Base-by-base conservation (phyloP, 2,113 vertebrate genomes). In the Trachemys scripta region DNA sequence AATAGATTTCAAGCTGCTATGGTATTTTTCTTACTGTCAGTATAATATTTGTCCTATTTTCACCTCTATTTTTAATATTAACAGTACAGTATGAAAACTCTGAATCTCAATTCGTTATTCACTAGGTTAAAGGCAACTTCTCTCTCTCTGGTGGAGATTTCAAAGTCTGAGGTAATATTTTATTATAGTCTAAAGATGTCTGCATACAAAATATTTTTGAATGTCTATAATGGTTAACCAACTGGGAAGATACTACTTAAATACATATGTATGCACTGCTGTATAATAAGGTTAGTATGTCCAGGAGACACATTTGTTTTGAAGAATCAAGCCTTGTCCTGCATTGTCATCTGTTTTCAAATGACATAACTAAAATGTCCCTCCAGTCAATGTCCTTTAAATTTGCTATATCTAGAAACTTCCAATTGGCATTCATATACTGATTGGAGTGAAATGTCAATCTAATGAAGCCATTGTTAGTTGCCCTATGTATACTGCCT, bases 101-200 rank as follows among this genome's bases (percentile, higher is more conserved):
- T 85, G 16, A 85, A 80, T 96, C 62, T 87, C 93, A 89, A 95
- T 97, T 97, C 50, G 17, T 97, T 97, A 94, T 96, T 93, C 50
- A 98, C 49, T 94, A 98, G 95, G 96, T 96, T 97, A 90, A 98
- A 95, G 97, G 90, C 89, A 4, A 97, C 95, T 88, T 94, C 86
- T 75, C 88, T 84, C 65, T 83, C 89, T 94, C 88, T 59, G 84
- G 95, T 92, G 91, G 80, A 89, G 90, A 97, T 95, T 89, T 72
- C 91, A 87, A 57, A 95, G 8, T 65, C 92, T 86, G 93, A 98
- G 98, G 97, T 98, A 96, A 95, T 82, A 90, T 42, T 90, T 50
- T 95, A 96, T 96, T 62, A 45, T 82, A 87, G 12, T 59, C 57
- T 94, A 53, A 90, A 88, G 11, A 9, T 84, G 87, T 51, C 16